Conservation (phyloP, 1,140 invertebrate genomes). For the Drosophila serrata region DNA sequence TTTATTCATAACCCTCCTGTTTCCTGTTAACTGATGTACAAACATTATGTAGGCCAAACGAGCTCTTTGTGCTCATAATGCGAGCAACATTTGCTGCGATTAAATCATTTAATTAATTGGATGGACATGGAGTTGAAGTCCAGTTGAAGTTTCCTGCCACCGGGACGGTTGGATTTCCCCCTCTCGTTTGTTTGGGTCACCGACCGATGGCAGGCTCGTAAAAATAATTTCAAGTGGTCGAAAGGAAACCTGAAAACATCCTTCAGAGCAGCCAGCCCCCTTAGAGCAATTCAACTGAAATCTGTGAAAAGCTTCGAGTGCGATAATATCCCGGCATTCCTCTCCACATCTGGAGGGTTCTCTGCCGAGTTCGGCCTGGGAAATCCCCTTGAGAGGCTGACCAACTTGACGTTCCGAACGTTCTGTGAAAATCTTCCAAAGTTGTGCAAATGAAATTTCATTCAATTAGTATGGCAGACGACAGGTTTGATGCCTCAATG, state of each 20-base stretch:
- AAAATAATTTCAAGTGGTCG: constrained; percentile 25
- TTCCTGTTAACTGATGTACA: constrained; percentile 13
- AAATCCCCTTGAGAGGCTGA: constrained; percentile 7
- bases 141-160: constrained; percentile 24
- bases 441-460: constrained; percentile 49
- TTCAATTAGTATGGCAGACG: constrained; percentile 43
- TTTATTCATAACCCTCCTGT: not conserved
- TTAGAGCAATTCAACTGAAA: constrained; percentile 14
- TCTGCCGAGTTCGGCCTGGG: not conserved
- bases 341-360: constrained; percentile 35
- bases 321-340: constrained; percentile 27
- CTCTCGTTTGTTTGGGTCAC: not conserved
- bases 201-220: constrained; percentile 10
- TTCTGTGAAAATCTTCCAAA: constrained; percentile 10
- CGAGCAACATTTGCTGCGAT: constrained; percentile 46
- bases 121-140: constrained; percentile 41
- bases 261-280: constrained; percentile 15
- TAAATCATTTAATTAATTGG: constrained; percentile 58
- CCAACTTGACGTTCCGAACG: not conserved
- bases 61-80: constrained; percentile 36
- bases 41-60: constrained; percentile 14
- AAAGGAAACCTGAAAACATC: constrained; percentile 21
- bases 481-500: constrained; percentile 33
- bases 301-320: constrained; percentile 36
- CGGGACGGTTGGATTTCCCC: not conserved